Conservation (phyloP, 2,888 invertebrate species). For the Drosophila falleni region DNA sequence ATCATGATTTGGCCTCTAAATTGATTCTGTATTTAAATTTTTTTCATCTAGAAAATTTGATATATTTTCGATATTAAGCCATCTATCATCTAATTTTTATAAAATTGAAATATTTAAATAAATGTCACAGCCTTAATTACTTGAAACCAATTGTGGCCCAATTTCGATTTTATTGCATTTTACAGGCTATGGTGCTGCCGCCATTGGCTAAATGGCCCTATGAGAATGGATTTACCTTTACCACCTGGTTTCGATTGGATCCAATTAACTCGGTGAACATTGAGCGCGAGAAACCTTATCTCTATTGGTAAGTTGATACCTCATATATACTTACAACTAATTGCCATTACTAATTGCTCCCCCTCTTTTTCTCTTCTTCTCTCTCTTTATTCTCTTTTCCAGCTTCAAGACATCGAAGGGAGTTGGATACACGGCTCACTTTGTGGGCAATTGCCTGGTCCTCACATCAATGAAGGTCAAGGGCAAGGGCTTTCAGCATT, state of each 20-base stretch:
- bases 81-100: too few relatives aligned
- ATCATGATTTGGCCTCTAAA: too few relatives aligned
- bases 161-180: constrained; percentile 10
- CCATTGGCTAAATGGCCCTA: constrained; percentile 99
- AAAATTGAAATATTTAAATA: too few relatives aligned
- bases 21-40: too few relatives aligned
- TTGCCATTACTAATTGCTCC: constrained; percentile 38
- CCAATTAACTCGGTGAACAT: constrained; percentile 99
- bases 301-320: constrained; percentile 93
- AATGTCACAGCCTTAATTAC: background rate
- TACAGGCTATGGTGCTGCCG: constrained; percentile 97
- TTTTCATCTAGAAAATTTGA: too few relatives aligned
- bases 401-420: constrained; percentile 99
- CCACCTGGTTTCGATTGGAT: constrained; percentile 99
- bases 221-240: constrained; percentile 99
- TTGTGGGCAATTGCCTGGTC: constrained; percentile 99
- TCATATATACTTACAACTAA: constrained; percentile 10
- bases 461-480: constrained; percentile 99
- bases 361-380: background rate
- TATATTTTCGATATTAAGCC: too few relatives aligned
- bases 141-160: constrained; percentile 31
- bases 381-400: constrained; percentile 57
- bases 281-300: constrained; percentile 98
- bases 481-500: constrained; percentile 99
- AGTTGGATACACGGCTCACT: constrained; percentile 99